Evolutionary conservation across 2,113 vertebrate species (phyloP), one percentile per base, ranked within the genome.

Genomic region (Redunca redunca): DNA sequence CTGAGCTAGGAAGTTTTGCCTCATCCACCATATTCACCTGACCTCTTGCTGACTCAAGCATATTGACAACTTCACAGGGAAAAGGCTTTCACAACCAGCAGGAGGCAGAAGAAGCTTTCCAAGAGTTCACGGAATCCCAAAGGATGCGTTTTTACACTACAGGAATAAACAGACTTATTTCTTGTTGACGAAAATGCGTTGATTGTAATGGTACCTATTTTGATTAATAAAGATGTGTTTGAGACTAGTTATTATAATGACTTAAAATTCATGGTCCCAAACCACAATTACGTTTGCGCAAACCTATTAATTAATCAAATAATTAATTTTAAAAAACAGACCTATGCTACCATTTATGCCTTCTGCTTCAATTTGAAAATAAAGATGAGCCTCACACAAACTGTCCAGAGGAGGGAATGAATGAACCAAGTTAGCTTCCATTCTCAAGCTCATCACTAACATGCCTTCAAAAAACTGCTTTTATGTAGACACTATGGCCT

Each of bases 291-390:
- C 12, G 12, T 77, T 43, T 77, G 23, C 3, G 43, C 71, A 6
- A 43, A 77, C 71, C 40, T 77, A 77, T 77, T 43, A 26, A 77
- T 40, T 74, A 74, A 74, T 43, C 43, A 6, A 43, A 12, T 23
- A 71, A 74, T 3, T 77, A 14, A 43, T 40, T 71, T 7, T 0
- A 4, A 7, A 85, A 93, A 88, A 14, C 10, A 88, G 78, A 7
- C 19, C n/a, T 87, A 23, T 77, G n/a, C 33, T 94, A 53, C 30
- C 82, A 91, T 88, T 64, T 91, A 46, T 87, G 21, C 50, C 78
- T 93, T 94, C 60, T 95, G 62, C 52, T 55, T 71, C 87, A 48
- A 25, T 64, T 91, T 71, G 77, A 88, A 92, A 88, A 93, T 90
- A 90, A 88, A 58, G 40, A 57, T 17, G 28, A 94, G 13, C 53